Conservation (phyloP, 2,113 vertebrate genomes). For the Lethenteron reissneri region DNA sequence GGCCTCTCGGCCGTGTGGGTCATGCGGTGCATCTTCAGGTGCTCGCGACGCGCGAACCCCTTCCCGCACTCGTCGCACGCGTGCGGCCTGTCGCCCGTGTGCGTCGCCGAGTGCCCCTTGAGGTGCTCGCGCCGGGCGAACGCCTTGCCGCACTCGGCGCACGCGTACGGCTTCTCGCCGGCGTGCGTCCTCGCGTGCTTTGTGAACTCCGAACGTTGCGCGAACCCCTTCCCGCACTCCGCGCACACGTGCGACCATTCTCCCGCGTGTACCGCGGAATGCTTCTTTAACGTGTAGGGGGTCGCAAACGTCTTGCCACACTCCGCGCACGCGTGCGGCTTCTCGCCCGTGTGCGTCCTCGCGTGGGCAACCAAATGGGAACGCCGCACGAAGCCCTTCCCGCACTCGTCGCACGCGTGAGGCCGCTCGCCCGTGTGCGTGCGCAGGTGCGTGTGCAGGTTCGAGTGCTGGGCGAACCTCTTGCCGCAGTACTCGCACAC, state of each 20-base stretch:
- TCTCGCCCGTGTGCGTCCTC: slow-evolving; percentile 3
- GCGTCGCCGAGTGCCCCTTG: too few species aligned
- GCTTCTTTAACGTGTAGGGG: not conserved
- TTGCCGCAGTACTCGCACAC: slow-evolving; percentile 17
- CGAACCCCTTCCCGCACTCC: not conserved
- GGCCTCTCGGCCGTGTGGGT: too few species aligned
- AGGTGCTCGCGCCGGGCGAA: too few species aligned
- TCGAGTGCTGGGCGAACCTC: slow-evolving; percentile 22
- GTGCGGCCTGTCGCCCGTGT: too few species aligned
- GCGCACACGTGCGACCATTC: not conserved
- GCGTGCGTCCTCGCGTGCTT: too few species aligned
- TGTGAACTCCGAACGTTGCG: not conserved
- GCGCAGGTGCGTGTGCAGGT: slow-evolving; percentile 30
- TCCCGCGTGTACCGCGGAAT: not conserved
- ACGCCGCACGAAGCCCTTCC: not conserved
- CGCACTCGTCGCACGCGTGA: not conserved
- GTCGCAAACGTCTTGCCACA: not conserved
- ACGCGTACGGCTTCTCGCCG: too few species aligned
- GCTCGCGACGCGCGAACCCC: too few species aligned
- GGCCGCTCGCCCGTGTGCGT: not conserved
- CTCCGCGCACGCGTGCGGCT: not conserved
- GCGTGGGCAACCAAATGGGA: not conserved
- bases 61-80: too few species aligned
- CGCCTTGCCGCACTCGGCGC: too few species aligned
- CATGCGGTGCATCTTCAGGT: too few species aligned